Conservation (phyloP, 2,888 invertebrate species). For the Chrysolina oricalcia region DNA sequence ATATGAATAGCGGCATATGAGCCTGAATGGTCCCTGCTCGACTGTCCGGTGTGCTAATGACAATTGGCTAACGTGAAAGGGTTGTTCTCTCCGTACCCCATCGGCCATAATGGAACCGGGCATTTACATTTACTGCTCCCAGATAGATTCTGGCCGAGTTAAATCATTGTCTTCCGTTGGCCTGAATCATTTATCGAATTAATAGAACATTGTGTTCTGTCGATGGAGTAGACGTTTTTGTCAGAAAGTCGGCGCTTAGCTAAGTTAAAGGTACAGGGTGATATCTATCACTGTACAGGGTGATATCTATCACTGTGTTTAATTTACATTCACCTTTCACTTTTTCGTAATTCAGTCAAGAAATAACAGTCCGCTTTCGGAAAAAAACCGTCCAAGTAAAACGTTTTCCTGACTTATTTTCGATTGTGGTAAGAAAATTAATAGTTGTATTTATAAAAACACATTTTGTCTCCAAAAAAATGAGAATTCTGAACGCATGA, state of each 20-base stretch:
- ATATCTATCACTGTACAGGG: too few relatives aligned
- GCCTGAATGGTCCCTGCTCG: slow-evolving; percentile 58
- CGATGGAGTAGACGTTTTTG: slow-evolving; percentile 19
- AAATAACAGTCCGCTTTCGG: too few relatives aligned
- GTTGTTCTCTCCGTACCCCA: slow-evolving; percentile 60
- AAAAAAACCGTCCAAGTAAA: too few relatives aligned
- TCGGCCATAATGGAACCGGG: slow-evolving; percentile 66
- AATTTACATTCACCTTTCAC: too few relatives aligned
- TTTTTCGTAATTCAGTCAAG: too few relatives aligned
- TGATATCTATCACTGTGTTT: too few relatives aligned
- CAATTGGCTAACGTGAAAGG: slow-evolving; percentile 69
- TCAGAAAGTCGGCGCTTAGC: not conserved
- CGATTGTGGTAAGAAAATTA: too few relatives aligned
- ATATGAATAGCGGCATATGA: slow-evolving; percentile 66
- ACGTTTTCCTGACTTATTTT: too few relatives aligned
- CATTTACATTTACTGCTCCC: slow-evolving; percentile 65
- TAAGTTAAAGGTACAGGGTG: too few relatives aligned
- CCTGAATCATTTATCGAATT: slow-evolving; percentile 47
- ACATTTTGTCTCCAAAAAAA: too few relatives aligned
- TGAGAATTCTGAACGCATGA: too few relatives aligned
- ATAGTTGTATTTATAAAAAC: too few relatives aligned
- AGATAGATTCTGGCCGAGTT: slow-evolving; percentile 52
- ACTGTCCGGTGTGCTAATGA: slow-evolving; percentile 68
- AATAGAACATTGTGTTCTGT: slow-evolving; percentile 42
- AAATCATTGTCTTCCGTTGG: slow-evolving; percentile 52